Evolutionary conservation across 1,140 invertebrate genomes (phyloP), one percentile per base, ranked within the genome.

Genomic region (Dolichoris vasculosae): DNA sequence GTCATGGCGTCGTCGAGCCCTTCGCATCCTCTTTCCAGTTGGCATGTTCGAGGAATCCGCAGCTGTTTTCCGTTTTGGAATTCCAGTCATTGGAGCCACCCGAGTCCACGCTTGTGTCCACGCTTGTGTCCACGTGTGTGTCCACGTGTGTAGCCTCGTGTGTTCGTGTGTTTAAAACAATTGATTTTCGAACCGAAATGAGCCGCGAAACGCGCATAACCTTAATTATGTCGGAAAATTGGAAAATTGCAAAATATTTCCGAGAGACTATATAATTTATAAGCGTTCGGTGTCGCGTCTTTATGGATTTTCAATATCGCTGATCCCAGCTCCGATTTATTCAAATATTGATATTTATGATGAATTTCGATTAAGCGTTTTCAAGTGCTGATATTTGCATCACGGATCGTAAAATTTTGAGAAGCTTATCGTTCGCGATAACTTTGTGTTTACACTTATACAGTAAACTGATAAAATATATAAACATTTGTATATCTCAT

Each of bases 101-200:
- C n/a, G n/a, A n/a, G n/a, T n/a, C 64, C 6, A 38, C 11, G 17
- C 23, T 0, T n/a, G 46, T 32, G 35, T 46, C 20, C 20, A 20
- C 30, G 63, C 26, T 48, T 69, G 17, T n/a, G n/a, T n/a, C 64
- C 6, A 38, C 11, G 17, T 35, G 4, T n/a, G 46, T 32, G 35
- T 46, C 20, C 20, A 20, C 30, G 63, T 35, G 32, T 69, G 17
- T n/a, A n/a, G n/a, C n/a, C n/a, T n/a, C n/a, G n/a, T n/a, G n/a
- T n/a, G n/a, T n/a, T n/a, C n/a, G n/a, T n/a, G n/a, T n/a, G n/a
- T n/a, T n/a, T n/a, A 78, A 77, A 83, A 79, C 83, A 84, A 84
- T 84, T 84, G 83, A 84, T 84, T 84, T 84, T 71, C 32, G 26
- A n/a, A 26, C 11, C 38, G 35, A 64, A 38, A 69, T 35, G 17